These are phyloP conservation scores for Vipera ursinii DNA, from an alignment of 2,797 vertebrate genomes.

Conservation along the genomic window DNA sequence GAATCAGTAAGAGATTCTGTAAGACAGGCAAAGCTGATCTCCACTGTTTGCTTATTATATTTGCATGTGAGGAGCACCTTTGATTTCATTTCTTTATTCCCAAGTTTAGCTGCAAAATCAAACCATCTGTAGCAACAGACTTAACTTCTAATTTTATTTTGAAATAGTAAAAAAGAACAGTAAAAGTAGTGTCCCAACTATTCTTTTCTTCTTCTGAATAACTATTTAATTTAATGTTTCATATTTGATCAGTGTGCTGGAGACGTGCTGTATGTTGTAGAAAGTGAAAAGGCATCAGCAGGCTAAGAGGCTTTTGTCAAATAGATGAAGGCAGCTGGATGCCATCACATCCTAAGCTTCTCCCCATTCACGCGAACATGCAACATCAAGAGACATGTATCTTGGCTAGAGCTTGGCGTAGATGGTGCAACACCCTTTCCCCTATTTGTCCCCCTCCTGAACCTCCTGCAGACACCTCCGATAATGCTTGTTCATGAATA, in stretches of 20 bases:
- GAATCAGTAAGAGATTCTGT: not conserved
- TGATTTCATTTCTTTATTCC: not conserved
- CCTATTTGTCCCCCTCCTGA: not conserved
- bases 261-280: not conserved
- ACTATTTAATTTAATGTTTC: not conserved
- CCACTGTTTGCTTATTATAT: not conserved
- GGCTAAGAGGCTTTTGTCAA: not conserved
- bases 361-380: not conserved
- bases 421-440: not conserved
- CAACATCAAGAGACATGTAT: not conserved
- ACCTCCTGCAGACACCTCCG: not conserved
- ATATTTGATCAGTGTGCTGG: not conserved
- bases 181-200: not conserved
- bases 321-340: not conserved
- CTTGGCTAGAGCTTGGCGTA: not conserved
- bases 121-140: not conserved
- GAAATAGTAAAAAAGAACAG: not conserved
- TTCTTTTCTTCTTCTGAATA: not conserved
- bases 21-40: not conserved
- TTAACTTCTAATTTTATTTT: not conserved
- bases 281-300: not conserved
- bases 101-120: not conserved
- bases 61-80: not conserved
- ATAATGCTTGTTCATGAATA: not conserved
- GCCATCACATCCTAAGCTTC: not conserved